Conservation (phyloP, 2,797 vertebrate species). For the Antrozous pallidus region DNA sequence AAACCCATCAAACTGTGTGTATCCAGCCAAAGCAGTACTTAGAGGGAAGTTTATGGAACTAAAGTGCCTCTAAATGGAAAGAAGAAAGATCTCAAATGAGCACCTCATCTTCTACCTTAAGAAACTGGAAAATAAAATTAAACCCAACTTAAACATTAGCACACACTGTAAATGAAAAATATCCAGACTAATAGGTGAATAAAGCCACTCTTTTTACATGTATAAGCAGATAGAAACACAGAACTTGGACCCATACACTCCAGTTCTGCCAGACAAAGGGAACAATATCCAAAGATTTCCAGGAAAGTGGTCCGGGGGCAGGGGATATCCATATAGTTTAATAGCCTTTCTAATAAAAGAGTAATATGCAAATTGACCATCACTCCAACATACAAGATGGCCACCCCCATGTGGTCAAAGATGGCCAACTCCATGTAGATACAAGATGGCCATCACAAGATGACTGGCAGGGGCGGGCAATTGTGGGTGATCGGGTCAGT, state of each 20-base stretch:
- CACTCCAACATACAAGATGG: no score
- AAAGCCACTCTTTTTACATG: neutral
- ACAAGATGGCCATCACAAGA: no score
- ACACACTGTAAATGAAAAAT: neutral
- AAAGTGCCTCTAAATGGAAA: neutral
- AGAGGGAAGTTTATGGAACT: neutral
- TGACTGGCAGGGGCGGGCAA: no score
- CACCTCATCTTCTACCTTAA: neutral
- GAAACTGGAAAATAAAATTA: neutral
- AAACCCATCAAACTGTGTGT: neutral
- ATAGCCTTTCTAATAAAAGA: no score
- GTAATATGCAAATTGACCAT: no score
- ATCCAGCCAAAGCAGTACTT: neutral
- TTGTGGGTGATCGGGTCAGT: no score
- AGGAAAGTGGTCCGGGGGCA: neutral
- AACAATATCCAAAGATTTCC: neutral
- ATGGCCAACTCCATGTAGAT: no score
- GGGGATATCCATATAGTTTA: neutral
- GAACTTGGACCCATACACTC: neutral
- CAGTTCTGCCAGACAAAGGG: neutral
- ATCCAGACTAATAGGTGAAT: rapidly evolving
- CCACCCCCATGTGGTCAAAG: no score
- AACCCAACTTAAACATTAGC: neutral
- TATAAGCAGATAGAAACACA: neutral
- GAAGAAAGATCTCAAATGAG: neutral